Evolutionary conservation across 2,888 invertebrate genomes (phyloP).

Genomic region (Priapulus caudatus): DNA sequence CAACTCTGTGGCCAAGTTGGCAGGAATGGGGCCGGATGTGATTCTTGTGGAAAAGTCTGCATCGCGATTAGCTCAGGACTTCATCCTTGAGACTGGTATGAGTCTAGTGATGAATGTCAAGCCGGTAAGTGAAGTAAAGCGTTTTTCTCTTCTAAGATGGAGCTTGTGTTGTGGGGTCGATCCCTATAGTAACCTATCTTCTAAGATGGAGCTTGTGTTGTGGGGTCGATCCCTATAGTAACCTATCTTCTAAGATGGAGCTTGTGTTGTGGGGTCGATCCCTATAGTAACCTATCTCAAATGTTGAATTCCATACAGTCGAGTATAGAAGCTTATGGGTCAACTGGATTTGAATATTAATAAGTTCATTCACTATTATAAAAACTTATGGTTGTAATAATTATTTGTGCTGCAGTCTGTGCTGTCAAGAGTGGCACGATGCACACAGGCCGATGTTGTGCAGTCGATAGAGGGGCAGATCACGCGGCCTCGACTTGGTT

Average conservation of each 20-base stretch:
- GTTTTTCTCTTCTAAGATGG: too few species aligned
- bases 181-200: too few species aligned
- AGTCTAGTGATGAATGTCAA: constrained; percentile 78
- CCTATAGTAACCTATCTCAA: too few species aligned
- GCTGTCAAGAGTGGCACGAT: constrained; percentile 62
- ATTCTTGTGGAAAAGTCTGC: constrained; percentile 81
- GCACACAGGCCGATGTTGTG: constrained; percentile 70
- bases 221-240: too few species aligned
- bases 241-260: too few species aligned
- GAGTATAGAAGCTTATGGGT: too few species aligned
- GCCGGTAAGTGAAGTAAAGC: constrained; percentile 41
- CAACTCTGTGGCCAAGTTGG: constrained; percentile 65
- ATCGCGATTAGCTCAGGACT: constrained; percentile 67
- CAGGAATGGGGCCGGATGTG: constrained; percentile 67
- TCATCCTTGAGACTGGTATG: constrained; percentile 62
- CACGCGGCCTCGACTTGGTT: constrained; percentile 61
- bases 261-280: too few species aligned
- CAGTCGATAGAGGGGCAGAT: constrained; percentile 71
- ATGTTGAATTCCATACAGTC: too few species aligned
- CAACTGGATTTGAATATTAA: too few species aligned
- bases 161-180: too few species aligned
- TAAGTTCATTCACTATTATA: neutral
- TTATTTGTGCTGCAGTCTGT: constrained; percentile 43
- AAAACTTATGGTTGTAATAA: constrained; percentile 5
- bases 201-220: too few species aligned